Conservation (phyloP, 2,888 invertebrate genomes). For the Neoaliturus tenellus region DNA sequence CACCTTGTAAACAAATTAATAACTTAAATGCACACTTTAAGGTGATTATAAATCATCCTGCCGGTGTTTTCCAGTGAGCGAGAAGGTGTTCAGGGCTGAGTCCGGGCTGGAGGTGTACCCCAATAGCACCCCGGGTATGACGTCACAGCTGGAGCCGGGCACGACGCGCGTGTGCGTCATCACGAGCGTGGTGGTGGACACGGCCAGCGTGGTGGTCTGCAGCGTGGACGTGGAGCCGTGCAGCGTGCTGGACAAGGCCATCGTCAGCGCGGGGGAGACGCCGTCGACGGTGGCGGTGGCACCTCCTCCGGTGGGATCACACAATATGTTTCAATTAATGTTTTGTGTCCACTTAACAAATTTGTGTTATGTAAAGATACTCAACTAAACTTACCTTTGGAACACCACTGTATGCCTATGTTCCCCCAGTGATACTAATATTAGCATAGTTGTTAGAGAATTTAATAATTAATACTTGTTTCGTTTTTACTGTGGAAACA, state of each 20-base stretch:
- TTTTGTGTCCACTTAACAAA: too few relatives aligned
- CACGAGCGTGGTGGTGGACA: constrained; percentile 54
- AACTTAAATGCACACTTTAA: too few relatives aligned
- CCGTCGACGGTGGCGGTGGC: constrained; percentile 69
- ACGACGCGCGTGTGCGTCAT: constrained; percentile 75
- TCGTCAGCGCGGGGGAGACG: constrained; percentile 64
- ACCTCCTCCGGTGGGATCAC: constrained; percentile 41
- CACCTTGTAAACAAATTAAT: too few relatives aligned
- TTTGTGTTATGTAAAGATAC: too few relatives aligned
- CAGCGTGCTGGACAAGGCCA: constrained; percentile 58
- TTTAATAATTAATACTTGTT: too few relatives aligned
- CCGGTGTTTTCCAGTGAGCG: background rate
- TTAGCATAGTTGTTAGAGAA: too few relatives aligned
- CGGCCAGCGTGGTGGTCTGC: constrained; percentile 69
- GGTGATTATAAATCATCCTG: too few relatives aligned
- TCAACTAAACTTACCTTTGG: too few relatives aligned
- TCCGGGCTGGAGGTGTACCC: background rate
- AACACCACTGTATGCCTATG: too few relatives aligned
- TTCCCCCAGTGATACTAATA: too few relatives aligned
- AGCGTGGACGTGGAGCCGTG: constrained; percentile 70
- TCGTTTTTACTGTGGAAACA: too few relatives aligned
- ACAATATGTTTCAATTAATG: too few relatives aligned
- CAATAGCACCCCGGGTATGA: background rate
- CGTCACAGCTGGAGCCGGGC: constrained; percentile 70
- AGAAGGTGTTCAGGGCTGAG: constrained; percentile 16